Percentiles rank a stretch among this genome's conserved stretches.
Evolutionary conservation across 2,113 vertebrate species (phyloP).

Genomic region (Oreocharis arfaki): DNA sequence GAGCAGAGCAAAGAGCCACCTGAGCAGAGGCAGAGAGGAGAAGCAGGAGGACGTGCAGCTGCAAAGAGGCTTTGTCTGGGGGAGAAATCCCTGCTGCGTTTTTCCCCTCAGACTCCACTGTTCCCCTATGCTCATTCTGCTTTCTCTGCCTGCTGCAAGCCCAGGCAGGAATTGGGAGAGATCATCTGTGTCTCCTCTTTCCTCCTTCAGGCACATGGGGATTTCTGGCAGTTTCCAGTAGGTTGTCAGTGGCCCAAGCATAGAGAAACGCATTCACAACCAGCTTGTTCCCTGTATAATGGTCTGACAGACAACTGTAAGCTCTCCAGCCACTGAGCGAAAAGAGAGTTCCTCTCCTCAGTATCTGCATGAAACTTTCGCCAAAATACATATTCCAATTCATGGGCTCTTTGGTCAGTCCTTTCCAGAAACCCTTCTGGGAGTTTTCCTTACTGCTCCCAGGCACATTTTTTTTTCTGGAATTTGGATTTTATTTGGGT

Average conservation of each 20-base stretch:
- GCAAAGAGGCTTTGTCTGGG: neutral
- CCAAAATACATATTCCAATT: neutral
- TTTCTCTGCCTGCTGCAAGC: neutral
- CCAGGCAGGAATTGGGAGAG: accelerated
- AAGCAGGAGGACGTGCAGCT: neutral
- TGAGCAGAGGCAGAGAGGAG: neutral
- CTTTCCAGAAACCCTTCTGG: neutral
- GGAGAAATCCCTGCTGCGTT: accelerated
- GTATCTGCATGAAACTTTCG: neutral
- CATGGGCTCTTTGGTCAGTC: neutral
- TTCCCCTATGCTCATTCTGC: accelerated
- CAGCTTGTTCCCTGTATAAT: neutral
- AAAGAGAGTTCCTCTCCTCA: neutral
- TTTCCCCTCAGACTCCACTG: neutral
- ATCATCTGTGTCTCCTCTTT: neutral
- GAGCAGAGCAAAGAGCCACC: neutral
- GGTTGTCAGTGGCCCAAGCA: neutral
- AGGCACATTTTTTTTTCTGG: neutral
- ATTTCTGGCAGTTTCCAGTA: neutral
- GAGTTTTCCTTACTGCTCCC: neutral
- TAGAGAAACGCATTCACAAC: neutral
- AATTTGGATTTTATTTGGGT: neutral
- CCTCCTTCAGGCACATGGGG: neutral
- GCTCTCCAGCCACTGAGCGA: neutral
- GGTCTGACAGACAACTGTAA: neutral